Evolutionary conservation across 2,113 vertebrate species (phyloP).

Genomic region (Xyliphius kryptos): DNA sequence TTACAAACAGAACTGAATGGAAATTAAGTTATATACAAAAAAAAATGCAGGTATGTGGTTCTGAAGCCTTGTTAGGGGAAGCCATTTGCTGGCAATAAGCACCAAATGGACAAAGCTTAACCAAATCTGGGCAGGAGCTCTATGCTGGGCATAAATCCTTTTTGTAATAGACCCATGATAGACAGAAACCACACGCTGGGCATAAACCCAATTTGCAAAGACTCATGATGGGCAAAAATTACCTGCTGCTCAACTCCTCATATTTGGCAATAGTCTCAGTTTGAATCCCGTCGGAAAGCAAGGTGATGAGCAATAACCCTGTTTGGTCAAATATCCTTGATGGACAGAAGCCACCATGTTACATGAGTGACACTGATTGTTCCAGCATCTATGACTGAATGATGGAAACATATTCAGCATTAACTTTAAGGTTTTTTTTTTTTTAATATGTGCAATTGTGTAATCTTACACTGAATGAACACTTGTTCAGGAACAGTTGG

Average conservation of each 20-base stretch:
- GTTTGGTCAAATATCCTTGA: neutral
- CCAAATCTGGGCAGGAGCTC: neutral
- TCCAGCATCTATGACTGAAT: no score
- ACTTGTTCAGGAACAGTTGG: no score
- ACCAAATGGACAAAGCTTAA: no score
- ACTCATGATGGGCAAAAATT: neutral
- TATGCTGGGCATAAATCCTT: neutral
- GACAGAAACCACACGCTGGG: neutral
- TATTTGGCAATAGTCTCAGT: neutral
- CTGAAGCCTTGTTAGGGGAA: neutral
- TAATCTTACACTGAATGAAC: no score
- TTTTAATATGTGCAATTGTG: no score
- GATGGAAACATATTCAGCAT: no score
- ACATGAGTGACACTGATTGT: no score
- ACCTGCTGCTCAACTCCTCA: neutral
- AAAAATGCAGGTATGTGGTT: neutral
- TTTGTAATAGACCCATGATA: neutral
- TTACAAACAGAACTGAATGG: neutral
- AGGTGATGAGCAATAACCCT: neutral
- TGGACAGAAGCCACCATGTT: neutral
- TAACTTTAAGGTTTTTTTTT: no score
- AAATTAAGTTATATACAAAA: neutral
- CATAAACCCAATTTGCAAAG: neutral
- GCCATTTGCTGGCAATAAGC: neutral
- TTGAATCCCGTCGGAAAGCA: neutral